Evolutionary conservation across 2,113 vertebrate genomes (phyloP).

Genomic region (Isichthys henryi): DNA sequence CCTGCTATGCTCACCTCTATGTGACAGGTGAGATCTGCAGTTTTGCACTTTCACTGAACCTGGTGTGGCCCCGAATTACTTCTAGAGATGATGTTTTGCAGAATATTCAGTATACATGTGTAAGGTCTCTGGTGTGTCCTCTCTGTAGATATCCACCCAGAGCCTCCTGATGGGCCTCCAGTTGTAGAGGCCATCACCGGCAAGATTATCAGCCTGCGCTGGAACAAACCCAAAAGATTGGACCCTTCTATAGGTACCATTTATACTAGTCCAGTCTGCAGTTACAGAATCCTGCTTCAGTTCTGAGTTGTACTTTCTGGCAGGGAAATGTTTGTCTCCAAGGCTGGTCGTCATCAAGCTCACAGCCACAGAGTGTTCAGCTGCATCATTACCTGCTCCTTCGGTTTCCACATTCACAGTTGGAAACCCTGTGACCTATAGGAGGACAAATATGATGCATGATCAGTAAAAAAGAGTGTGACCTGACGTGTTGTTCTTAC

Average conservation of each 20-base stretch:
- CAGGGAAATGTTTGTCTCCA: neutral
- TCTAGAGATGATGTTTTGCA: neutral
- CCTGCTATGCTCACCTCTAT: constrained; percentile 92
- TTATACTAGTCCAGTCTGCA: neutral
- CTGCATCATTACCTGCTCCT: neutral
- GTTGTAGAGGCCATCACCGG: constrained; percentile 76
- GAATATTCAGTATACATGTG: neutral
- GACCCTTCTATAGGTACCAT: constrained; percentile 83
- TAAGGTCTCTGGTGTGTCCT: neutral
- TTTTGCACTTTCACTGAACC: neutral
- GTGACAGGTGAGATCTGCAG: constrained; percentile 73
- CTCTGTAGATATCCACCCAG: constrained; percentile 82
- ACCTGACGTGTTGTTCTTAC: neutral
- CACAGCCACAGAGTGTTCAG: neutral
- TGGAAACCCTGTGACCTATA: neutral
- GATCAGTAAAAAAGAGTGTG: neutral
- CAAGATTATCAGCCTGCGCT: constrained; percentile 73
- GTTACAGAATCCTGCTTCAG: neutral
- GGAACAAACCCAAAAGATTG: constrained; percentile 86
- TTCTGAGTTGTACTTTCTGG: neutral
- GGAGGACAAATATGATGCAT: neutral
- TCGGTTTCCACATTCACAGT: neutral
- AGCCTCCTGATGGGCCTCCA: constrained; percentile 82
- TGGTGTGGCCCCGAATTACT: neutral
- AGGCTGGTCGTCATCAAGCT: neutral